Evolutionary conservation across 2,113 vertebrate genomes (phyloP).

Genomic region (Larimichthys polyactis): DNA sequence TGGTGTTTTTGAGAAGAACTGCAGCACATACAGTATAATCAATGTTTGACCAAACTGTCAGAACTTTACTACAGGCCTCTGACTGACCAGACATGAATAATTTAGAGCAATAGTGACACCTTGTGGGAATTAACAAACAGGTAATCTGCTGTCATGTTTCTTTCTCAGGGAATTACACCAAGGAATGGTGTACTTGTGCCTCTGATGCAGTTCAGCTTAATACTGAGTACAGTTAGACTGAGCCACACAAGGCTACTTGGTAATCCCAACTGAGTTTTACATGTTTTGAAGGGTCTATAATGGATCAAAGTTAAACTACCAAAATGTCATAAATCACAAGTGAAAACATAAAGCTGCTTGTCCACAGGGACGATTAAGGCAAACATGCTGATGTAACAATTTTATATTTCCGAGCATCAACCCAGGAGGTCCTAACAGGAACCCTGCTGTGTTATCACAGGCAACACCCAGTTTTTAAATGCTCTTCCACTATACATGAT

Average conservation of each 20-base stretch:
- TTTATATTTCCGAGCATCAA: background rate
- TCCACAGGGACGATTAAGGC: background rate
- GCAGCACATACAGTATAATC: background rate
- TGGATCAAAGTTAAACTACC: background rate
- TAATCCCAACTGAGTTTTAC: background rate
- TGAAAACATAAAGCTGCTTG: background rate
- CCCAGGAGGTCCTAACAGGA: background rate
- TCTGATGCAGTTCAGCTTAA: conserved; percentile 1
- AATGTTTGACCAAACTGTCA: background rate
- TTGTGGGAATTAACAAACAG: conserved; percentile 67
- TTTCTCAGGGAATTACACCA: background rate
- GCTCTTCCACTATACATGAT: background rate
- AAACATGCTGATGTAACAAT: background rate
- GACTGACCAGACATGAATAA: conserved; percentile 8
- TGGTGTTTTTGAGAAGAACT: background rate
- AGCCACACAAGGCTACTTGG: background rate
- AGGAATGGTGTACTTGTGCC: background rate
- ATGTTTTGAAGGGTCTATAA: background rate
- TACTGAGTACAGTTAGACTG: background rate
- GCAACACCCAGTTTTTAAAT: conserved; percentile 16
- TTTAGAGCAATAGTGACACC: conserved; percentile 77
- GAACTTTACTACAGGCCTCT: background rate
- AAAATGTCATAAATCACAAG: conserved; percentile 8
- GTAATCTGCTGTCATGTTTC: background rate
- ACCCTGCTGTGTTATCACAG: background rate